A percentile compares a stretch with the other conserved stretches of the same genome.
Conservation (phyloP, 2,113 vertebrate genomes). For the Tympanuchus pallidicinctus region DNA sequence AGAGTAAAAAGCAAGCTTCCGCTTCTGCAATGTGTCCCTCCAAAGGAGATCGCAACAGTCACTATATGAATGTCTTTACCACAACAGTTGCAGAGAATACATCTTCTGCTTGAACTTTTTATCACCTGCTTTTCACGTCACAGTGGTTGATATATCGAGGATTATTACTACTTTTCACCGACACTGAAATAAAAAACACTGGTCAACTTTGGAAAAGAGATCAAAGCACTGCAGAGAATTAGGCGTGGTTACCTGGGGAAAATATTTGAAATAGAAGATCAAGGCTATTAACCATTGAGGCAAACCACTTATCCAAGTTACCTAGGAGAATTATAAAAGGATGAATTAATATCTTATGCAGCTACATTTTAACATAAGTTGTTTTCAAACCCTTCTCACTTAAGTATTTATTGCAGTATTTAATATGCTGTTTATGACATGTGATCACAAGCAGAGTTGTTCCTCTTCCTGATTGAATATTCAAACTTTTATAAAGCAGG, state of each 20-base stretch:
- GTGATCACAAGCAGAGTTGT: neutral
- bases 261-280: neutral
- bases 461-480: neutral
- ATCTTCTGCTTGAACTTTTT: constrained; percentile 11
- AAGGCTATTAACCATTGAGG: neutral
- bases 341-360: neutral
- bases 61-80: neutral
- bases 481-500: neutral
- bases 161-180: constrained; percentile 40
- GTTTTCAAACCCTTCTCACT: neutral
- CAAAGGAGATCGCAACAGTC: neutral
- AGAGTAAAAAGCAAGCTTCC: constrained; percentile 9
- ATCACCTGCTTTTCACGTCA: neutral
- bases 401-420: neutral
- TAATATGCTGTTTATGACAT: neutral
- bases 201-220: neutral
- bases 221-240: neutral
- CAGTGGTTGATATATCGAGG: neutral
- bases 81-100: neutral
- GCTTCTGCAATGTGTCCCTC: neutral
- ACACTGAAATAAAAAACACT: neutral
- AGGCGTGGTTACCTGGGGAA: neutral
- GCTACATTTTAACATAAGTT: neutral
- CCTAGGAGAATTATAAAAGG: neutral
- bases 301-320: neutral